Evolutionary conservation across 2,113 vertebrate species (phyloP), one percentile per base, ranked within the genome.

Genomic region (Vombatus ursinus): DNA sequence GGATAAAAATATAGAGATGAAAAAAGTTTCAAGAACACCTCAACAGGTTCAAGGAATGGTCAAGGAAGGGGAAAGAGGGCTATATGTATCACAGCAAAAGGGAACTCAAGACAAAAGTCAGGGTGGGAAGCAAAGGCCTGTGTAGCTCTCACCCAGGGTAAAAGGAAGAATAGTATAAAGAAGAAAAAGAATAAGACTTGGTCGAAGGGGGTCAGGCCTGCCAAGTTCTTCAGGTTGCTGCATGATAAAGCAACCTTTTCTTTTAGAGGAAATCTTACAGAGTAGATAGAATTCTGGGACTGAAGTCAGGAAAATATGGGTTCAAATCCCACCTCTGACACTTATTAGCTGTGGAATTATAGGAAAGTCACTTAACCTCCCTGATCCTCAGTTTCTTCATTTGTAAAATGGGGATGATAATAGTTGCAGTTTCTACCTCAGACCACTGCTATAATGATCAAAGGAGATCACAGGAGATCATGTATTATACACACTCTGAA

Each of bases 11-110:
- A 68, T 0, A 22, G 5, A 47, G 0, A 1, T 54, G 94, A 96
- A 54, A 28, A 24, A 90, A 7, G 9, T 31, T 0, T 23, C 51
- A 31, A 50, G 4, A 68, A 31, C 7, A 23, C 12, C 26, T 28
- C 2, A 3, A n/a, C 44, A 57, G 2, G 7, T 19, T 53, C 22
- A 2, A 0, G 89, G 7, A 28, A 0, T 1, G 37, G 49, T 47
- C 0, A 8, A 84, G n/a, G 37, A 84, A 84, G n/a, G 68, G 68
- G 68, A 77, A 14, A 77, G 19, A 16, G 68, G 68, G 11, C 37
- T 37, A n/a, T 19, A 6, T 11, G 14, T 19, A 52, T 52, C 61
- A 77, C 16, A 77, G 61, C 61, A 77, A 68, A 3, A 8, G 2
- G 26, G 28, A 77, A 44, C 47, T 8, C 54, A 90, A 61, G 11